A percentile compares a stretch with the other conserved stretches of the same genome.
These are phyloP conservation scores for Polypedilum pembai DNA, from an alignment of 1,140 invertebrate genomes.

Conservation along the genomic window DNA sequence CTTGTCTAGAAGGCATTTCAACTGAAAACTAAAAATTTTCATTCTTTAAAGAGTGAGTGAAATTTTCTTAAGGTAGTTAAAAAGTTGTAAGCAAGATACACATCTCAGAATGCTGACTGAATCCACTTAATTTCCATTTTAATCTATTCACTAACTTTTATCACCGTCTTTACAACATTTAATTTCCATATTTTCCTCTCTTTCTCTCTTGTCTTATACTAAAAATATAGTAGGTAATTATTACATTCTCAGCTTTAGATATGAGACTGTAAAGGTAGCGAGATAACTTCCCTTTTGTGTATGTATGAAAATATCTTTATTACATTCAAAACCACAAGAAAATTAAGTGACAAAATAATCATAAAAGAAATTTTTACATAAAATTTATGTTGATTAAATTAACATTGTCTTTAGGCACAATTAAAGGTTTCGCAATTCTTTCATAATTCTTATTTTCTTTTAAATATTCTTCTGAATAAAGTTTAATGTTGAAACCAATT, in stretches of 20 bases:
- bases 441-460: no score
- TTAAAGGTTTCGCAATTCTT: no score
- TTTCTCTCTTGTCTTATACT: no score
- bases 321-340: background rate
- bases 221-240: background rate
- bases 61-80: background rate
- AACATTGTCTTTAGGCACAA: no score
- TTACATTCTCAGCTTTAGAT: constrained; percentile 7
- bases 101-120: background rate
- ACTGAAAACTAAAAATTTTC: background rate
- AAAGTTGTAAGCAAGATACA: background rate
- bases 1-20: background rate
- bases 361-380: constrained; percentile 19
- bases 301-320: background rate
- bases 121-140: constrained; percentile 28
- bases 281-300: constrained; percentile 21
- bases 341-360: constrained; percentile 28
- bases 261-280: background rate
- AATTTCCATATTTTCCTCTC: constrained; percentile 27
- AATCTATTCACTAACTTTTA: constrained; percentile 21
- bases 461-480: no score
- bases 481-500: no score
- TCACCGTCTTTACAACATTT: constrained; percentile 21
- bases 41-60: background rate
- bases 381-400: background rate